These are phyloP conservation scores for Monomorium pharaonis DNA, from an alignment of 1,140 invertebrate genomes.

Conservation along the genomic window DNA sequence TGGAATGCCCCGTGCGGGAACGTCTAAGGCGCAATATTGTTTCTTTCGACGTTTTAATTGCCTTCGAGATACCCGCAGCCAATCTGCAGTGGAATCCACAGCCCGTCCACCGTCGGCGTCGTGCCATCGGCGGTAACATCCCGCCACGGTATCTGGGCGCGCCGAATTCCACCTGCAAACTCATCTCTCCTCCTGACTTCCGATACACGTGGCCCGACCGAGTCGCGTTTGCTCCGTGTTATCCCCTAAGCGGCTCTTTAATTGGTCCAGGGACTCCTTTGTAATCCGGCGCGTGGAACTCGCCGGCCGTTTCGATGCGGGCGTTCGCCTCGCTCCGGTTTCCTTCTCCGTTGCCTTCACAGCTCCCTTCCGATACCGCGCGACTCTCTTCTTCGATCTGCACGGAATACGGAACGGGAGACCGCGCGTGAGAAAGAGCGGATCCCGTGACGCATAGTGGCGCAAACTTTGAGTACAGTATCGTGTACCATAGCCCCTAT, in stretches of 20 bases:
- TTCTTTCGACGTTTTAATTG: constrained; percentile 75
- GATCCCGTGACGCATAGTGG: constrained; percentile 32
- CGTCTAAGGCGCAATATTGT: constrained; percentile 69
- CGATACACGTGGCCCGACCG: constrained; percentile 49
- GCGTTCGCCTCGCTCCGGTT: constrained; percentile 37
- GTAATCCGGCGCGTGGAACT: constrained; percentile 52
- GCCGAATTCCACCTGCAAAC: constrained; percentile 64
- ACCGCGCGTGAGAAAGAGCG: constrained; percentile 57
- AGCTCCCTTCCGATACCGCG: constrained; percentile 11
- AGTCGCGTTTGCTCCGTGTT: constrained; percentile 24
- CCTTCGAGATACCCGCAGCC: constrained; percentile 61
- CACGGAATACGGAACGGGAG: constrained; percentile 19
- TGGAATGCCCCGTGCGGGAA: constrained; percentile 60
- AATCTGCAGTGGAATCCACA: constrained; percentile 45
- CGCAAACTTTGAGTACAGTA: constrained; percentile 31
- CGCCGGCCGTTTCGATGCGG: constrained; percentile 51
- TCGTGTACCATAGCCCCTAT: constrained; percentile 32
- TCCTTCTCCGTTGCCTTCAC: neutral
- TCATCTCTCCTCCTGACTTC: constrained; percentile 16
- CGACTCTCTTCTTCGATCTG: constrained; percentile 2
- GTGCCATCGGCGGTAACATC: constrained; percentile 59
- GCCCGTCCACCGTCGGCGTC: constrained; percentile 53
- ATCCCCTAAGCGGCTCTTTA: constrained; percentile 64
- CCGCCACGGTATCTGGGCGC: constrained; percentile 38
- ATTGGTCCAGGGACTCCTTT: constrained; percentile 59